Conservation (phyloP, 1,140 invertebrate genomes). For the Zaprionus capensis region DNA sequence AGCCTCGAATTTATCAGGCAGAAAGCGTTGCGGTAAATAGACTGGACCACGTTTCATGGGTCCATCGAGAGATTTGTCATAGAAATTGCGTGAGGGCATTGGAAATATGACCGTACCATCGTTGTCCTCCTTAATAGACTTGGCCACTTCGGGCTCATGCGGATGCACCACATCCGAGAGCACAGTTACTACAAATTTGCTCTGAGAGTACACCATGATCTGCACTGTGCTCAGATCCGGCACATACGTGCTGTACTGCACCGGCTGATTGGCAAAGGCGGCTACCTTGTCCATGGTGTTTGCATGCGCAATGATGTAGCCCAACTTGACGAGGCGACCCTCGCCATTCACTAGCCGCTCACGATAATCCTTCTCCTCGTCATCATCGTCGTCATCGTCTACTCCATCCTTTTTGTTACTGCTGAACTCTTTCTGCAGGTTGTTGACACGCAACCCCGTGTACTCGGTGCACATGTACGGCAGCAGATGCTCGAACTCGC, state of each 20-base stretch:
- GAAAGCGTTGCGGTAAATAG: constrained; percentile 27
- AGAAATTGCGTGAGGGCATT: not conserved
- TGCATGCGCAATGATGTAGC: not conserved
- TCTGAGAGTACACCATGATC: not conserved
- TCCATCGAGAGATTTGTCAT: not conserved
- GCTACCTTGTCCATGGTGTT: constrained; percentile 3
- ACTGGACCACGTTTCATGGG: constrained; percentile 2
- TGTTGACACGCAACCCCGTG: not conserved
- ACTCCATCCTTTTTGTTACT: not conserved
- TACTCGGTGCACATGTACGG: not conserved
- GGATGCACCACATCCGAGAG: constrained; percentile 46
- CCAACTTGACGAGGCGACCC: not conserved
- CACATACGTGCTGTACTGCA: constrained; percentile 31
- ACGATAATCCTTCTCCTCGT: not conserved
- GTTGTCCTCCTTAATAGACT: not conserved
- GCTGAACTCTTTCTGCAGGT: not conserved
- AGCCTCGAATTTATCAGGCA: constrained; percentile 33
- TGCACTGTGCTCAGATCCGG: constrained; percentile 33
- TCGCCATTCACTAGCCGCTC: not conserved
- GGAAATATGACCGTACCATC: not conserved
- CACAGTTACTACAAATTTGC: not conserved
- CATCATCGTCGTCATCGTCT: not conserved
- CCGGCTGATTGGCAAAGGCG: not conserved
- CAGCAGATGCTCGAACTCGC: not conserved
- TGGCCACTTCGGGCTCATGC: constrained; percentile 8